phyloP scores from a whole-genome alignment of 2,113 vertebrate genomes.

The Erinaceus europaeus region DNA sequence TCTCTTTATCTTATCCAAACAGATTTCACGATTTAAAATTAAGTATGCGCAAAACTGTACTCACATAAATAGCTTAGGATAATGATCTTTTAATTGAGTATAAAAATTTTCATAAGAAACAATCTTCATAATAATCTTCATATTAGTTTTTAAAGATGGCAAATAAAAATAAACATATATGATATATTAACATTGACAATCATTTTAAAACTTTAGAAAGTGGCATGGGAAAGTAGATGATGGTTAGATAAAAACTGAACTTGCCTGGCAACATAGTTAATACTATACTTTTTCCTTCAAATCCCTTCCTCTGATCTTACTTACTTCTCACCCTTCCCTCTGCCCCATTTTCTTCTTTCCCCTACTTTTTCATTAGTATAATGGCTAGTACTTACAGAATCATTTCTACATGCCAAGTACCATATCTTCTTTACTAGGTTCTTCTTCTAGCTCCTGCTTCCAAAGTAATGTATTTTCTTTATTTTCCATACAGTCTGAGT shows the following conservation, averaged over 20 bases:
- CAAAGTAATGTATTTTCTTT: too few species aligned
- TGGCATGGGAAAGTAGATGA: not conserved
- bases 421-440: too few species aligned
- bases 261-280: not conserved
- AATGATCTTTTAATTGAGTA: not conserved
- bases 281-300: not conserved
- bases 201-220: not conserved
- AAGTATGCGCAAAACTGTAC: not conserved
- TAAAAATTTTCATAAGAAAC: not conserved
- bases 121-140: not conserved
- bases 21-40: not conserved
- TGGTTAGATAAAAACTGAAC: not conserved
- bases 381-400: too few species aligned
- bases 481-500: too few species aligned
- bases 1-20: not conserved
- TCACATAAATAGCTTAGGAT: not conserved
- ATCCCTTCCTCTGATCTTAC: fast-evolving
- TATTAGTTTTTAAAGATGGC: not conserved
- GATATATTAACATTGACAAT: not conserved
- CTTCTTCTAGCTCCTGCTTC: too few species aligned
- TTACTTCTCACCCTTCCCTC: not conserved
- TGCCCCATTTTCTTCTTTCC: not conserved
- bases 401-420: not conserved
- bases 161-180: not conserved
- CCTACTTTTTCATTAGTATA: not conserved